phyloP scores from a whole-genome alignment of 1,140 invertebrate genomes.

The Brachionus koreanus region DNA sequence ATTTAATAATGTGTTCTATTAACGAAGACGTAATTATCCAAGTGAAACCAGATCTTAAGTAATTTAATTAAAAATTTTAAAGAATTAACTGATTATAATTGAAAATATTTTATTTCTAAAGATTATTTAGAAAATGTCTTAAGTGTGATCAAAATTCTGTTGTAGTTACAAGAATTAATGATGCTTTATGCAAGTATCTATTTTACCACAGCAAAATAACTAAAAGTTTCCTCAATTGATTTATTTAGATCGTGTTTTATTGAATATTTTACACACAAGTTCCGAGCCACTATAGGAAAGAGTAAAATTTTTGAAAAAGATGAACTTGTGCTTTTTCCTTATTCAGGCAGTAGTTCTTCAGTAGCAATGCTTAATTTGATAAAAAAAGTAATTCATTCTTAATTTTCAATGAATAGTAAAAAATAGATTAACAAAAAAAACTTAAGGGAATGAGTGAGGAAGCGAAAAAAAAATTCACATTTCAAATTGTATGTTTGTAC shows the following conservation, averaged over 20 bases:
- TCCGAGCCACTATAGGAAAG: slow-evolving; percentile 33
- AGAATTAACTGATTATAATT: neutral
- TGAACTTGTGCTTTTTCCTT: slow-evolving; percentile 33
- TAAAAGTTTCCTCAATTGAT: neutral
- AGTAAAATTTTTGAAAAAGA: slow-evolving; percentile 40
- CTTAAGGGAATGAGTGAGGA: slow-evolving; percentile 4
- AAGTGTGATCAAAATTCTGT: slow-evolving; percentile 38
- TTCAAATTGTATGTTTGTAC: neutral
- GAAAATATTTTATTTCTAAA: neutral
- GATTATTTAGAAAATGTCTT: slow-evolving; percentile 30
- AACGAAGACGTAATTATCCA: neutral
- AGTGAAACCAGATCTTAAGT: neutral
- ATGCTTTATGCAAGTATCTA: slow-evolving; percentile 28
- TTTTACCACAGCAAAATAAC: neutral
- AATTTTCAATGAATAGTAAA: too few species aligned
- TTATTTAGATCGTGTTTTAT: slow-evolving; percentile 14
- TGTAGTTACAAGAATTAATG: slow-evolving; percentile 27
- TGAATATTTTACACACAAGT: slow-evolving; percentile 44
- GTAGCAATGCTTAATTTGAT: slow-evolving; percentile 23
- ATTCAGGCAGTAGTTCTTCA: neutral
- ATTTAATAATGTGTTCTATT: neutral
- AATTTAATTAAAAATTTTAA: neutral
- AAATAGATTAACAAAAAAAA: neutral
- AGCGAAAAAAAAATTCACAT: slow-evolving; percentile 18
- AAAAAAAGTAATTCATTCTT: neutral